phyloP scores from a whole-genome alignment of 2,113 vertebrate species.

The Microcebus lehilahytsara region DNA sequence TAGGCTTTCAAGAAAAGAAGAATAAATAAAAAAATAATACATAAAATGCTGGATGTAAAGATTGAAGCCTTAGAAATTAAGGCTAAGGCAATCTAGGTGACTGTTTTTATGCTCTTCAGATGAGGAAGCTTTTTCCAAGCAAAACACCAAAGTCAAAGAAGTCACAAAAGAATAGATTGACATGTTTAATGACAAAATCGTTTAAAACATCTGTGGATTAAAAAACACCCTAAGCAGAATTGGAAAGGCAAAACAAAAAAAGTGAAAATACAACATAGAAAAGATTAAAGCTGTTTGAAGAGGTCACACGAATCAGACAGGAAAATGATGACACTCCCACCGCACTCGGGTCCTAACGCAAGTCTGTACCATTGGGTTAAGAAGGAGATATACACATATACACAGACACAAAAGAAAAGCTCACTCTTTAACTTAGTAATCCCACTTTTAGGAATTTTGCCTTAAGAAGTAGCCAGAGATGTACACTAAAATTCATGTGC shows the following conservation, averaged over 20 bases:
- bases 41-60: background rate
- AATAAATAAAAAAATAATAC: background rate
- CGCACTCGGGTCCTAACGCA: background rate
- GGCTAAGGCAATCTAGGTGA: background rate
- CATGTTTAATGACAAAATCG: background rate
- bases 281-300: background rate
- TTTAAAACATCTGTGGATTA: background rate
- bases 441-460: background rate
- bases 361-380: background rate
- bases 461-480: background rate
- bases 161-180: background rate
- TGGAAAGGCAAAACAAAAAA: background rate
- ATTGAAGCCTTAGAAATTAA: background rate
- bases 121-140: background rate
- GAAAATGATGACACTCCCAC: accelerated
- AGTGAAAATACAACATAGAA: background rate
- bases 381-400: background rate
- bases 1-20: too few relatives aligned
- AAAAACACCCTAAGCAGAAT: background rate
- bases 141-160: background rate
- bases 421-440: background rate
- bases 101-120: background rate
- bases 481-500: background rate
- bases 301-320: background rate
- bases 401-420: background rate